phyloP scores from a whole-genome alignment of 2,888 invertebrate species.

The Monopis laevigella region DNA sequence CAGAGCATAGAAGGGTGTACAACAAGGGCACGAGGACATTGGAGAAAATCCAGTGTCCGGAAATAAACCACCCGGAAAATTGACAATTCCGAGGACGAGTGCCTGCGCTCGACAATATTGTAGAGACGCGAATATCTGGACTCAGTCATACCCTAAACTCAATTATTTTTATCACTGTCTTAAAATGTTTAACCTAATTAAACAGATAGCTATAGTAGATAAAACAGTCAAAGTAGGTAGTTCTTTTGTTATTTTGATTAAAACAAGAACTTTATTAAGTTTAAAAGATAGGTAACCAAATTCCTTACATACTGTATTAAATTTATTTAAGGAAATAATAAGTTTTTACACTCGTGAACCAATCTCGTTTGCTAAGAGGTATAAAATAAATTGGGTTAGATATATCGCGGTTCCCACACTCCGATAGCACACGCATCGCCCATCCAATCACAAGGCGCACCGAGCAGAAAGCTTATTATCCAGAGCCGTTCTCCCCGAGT shows the following conservation, averaged over 20 bases:
- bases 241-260: no score
- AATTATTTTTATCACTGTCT: no score
- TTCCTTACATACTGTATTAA: no score
- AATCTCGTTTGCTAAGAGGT: slow-evolving; percentile 30
- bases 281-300: no score
- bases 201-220: no score
- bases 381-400: slow-evolving; percentile 52
- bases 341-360: no score
- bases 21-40: slow-evolving; percentile 37
- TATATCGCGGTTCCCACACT: slow-evolving; percentile 44
- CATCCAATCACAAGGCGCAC: slow-evolving; percentile 57
- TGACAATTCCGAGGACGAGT: slow-evolving; percentile 69
- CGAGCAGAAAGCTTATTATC: slow-evolving; percentile 56
- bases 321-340: no score
- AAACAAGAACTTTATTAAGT: no score
- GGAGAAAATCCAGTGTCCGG: slow-evolving; percentile 67
- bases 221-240: no score
- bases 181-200: no score
- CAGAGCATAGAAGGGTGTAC: slow-evolving; percentile 42
- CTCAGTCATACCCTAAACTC: no score
- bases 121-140: slow-evolving; percentile 21
- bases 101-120: slow-evolving; percentile 50
- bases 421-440: slow-evolving; percentile 60
- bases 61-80: slow-evolving; percentile 76
- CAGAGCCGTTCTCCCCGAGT: slow-evolving; percentile 38